Evolutionary conservation across 2,888 invertebrate species (phyloP).

Genomic region (Gari tellinella): DNA sequence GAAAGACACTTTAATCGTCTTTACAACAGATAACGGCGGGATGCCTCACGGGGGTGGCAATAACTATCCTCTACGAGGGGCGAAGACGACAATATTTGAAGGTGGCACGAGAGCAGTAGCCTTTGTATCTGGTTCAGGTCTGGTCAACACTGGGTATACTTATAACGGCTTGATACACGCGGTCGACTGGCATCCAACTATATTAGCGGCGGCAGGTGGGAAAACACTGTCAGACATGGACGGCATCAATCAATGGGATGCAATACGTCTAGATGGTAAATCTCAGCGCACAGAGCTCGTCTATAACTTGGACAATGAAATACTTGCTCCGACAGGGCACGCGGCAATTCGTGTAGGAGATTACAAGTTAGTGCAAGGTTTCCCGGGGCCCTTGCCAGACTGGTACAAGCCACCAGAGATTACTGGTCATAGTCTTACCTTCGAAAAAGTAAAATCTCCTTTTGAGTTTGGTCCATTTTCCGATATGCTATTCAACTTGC

Average conservation of each 20-base stretch:
- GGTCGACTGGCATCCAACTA: conserved; percentile 85
- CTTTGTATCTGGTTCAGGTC: conserved; percentile 81
- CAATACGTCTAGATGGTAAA: conserved; percentile 30
- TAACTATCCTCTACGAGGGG: conserved; percentile 85
- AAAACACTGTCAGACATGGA: conserved; percentile 57
- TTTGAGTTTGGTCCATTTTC: neutral
- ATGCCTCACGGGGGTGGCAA: conserved; percentile 80
- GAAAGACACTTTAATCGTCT: conserved; percentile 87
- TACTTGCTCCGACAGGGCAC: conserved; percentile 24
- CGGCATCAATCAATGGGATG: conserved; percentile 61
- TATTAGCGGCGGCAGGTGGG: conserved; percentile 82
- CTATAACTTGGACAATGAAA: conserved; percentile 65
- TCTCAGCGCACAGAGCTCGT: conserved; percentile 64
- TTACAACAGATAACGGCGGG: conserved; percentile 80
- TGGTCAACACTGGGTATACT: conserved; percentile 69
- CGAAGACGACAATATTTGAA: conserved; percentile 94
- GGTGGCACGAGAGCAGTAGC: conserved; percentile 87
- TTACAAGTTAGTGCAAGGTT: conserved; percentile 84
- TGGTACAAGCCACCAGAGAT: conserved; percentile 69
- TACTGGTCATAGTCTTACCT: no score
- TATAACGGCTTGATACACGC: conserved; percentile 84
- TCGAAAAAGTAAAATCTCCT: no score
- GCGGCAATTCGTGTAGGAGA: conserved; percentile 73
- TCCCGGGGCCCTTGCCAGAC: conserved; percentile 77
- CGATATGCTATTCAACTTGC: conserved; percentile 35